Base-by-base conservation (phyloP, 2,888 invertebrate species). In the Callimorpha dominula region DNA sequence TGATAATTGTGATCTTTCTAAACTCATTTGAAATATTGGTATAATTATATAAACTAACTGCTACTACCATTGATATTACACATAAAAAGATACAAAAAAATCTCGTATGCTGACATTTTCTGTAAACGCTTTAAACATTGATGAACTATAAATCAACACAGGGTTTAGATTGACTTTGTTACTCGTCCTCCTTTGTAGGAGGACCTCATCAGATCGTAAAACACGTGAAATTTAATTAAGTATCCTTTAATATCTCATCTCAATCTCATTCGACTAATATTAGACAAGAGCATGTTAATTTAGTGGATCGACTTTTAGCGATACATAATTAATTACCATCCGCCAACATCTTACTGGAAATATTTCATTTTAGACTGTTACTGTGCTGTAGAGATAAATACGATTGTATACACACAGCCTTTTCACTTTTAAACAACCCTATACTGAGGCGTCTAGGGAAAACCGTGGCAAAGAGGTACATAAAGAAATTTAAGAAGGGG, bases 221-320 rank as follows among this genome's bases (percentile, higher is more conserved):
- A 69, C 40, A 63, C 9, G 40, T 17, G 15, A 46, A 46, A 46
- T 46, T 46, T 6, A 46, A 46, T 46, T 9, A 46, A 46, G 43
- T 9, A 8, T 9, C 6, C 9, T 46, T 9, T 46, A 15, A 62
- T 62, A 49, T 46, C 60, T 69, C 14, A 62, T 31, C 40, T 14
- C 60, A 68, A 20, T 57, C 42, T 9, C 15, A 20, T 15, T 20
- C 50, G 20, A 20, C n/a, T 62, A 20, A 65, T 65, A 49, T 40
- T 57, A 31, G 17, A 54, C 43, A 31, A 57, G 70, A 31, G 46
- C 54, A 65, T 70, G 65, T 57, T 57, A 65, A 70, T 70, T 65
- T 46, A 49, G 20, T 70, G 15, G 9, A 50, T 12, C 20, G 14
- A 60, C 31, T 46, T 70, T 65, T 70, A 65, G 65, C 42, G 42